Evolutionary conservation across 2,888 invertebrate species (phyloP).

Genomic region (Eustalomyia histrio): DNA sequence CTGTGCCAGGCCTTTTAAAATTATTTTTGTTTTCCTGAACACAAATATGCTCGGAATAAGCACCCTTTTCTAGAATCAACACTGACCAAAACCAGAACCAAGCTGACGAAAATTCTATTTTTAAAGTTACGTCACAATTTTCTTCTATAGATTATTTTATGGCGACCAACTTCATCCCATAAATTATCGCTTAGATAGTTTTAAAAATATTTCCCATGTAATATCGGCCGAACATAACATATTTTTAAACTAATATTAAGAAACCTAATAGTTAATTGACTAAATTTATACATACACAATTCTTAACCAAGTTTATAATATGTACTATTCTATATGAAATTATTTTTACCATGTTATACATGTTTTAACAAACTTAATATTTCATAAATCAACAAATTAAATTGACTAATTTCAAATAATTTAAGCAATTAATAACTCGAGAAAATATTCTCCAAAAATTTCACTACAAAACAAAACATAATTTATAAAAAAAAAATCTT

Average conservation of each 20-base stretch:
- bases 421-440: not conserved
- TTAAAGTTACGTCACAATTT: no score
- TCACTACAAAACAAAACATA: not conserved
- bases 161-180: no score
- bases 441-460: not conserved
- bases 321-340: slow-evolving; percentile 23
- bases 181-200: no score
- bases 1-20: no score
- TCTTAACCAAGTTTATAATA: slow-evolving; percentile 20
- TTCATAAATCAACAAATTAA: not conserved
- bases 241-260: not conserved
- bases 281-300: slow-evolving; percentile 35
- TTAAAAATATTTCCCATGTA: slow-evolving; percentile 9
- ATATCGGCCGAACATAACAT: not conserved
- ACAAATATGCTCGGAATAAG: no score
- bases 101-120: no score
- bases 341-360: slow-evolving; percentile 34
- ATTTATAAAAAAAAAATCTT: not conserved
- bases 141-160: no score
- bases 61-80: no score
- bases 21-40: no score
- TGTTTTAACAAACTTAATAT: slow-evolving; percentile 21
- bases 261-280: slow-evolving; percentile 47
- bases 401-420: not conserved
- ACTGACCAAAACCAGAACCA: no score